phyloP scores from a whole-genome alignment of 2,797 vertebrate species.

The Halcyon leucocephala region DNA sequence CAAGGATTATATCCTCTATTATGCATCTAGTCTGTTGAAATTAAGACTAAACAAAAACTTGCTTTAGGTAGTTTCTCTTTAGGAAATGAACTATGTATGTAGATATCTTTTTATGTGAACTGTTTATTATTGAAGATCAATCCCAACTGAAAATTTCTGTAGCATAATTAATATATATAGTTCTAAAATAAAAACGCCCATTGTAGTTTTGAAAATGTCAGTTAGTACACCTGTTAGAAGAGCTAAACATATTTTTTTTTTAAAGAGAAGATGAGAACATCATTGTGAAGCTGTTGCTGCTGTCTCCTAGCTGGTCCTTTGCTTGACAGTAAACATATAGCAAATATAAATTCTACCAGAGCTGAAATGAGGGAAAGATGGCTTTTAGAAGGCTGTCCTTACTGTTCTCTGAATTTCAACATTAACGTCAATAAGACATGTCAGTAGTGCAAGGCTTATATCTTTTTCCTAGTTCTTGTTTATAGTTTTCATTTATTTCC shows the following conservation, averaged over 20 bases:
- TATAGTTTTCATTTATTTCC: neutral
- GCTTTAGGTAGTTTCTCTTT: neutral
- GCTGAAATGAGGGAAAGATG: neutral
- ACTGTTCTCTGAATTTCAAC: neutral
- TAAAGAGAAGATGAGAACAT: neutral
- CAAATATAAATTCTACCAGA: neutral
- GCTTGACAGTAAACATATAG: neutral
- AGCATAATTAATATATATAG: neutral
- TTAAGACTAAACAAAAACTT: neutral
- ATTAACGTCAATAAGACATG: rapidly evolving
- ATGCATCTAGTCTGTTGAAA: neutral
- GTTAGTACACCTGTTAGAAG: neutral
- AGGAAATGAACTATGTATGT: neutral
- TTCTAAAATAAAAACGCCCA: neutral
- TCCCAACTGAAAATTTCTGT: neutral
- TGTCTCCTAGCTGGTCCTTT: neutral
- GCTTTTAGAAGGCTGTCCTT: neutral
- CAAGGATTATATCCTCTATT: neutral
- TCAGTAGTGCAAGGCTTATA: neutral
- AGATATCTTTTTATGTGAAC: neutral
- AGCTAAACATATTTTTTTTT: neutral
- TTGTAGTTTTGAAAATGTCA: neutral
- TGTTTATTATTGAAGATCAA: neutral
- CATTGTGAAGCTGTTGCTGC: neutral
- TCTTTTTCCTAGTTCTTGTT: neutral